phyloP scores from a whole-genome alignment of 2,888 invertebrate genomes.

The Nomada goodeniana region DNA sequence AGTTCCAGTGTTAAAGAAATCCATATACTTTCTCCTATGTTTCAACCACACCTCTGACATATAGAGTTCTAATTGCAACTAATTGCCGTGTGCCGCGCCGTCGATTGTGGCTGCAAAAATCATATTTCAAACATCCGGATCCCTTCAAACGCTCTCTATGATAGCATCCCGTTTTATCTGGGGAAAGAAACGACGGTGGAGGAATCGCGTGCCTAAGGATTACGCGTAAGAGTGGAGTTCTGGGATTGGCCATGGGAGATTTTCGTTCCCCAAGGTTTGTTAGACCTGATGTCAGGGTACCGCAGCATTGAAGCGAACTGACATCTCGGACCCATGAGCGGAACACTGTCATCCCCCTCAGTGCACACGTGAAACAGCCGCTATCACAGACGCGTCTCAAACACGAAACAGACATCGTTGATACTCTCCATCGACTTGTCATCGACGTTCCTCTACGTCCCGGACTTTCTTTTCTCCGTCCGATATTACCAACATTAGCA shows the following conservation, averaged over 20 bases:
- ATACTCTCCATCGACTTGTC: conserved; percentile 56
- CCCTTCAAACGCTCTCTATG: too few relatives aligned
- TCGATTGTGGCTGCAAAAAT: too few relatives aligned
- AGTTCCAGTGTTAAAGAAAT: too few relatives aligned
- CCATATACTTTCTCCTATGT: too few relatives aligned
- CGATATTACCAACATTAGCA: background rate
- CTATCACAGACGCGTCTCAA: conserved; percentile 58
- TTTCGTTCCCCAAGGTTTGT: conserved; percentile 77
- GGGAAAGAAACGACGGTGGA: background rate
- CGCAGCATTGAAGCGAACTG: conserved; percentile 81
- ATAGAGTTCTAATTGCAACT: too few relatives aligned
- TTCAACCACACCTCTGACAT: too few relatives aligned
- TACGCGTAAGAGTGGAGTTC: conserved; percentile 35
- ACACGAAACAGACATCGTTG: conserved; percentile 68
- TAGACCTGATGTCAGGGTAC: conserved; percentile 79
- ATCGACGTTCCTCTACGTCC: conserved; percentile 44
- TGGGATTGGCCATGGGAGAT: conserved; percentile 79
- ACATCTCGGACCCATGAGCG: conserved; percentile 76
- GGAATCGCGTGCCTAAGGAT: conserved; percentile 55
- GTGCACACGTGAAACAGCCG: conserved; percentile 56
- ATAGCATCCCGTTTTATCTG: background rate
- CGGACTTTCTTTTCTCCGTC: background rate
- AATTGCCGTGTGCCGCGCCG: too few relatives aligned
- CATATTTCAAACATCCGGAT: too few relatives aligned
- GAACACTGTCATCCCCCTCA: conserved; percentile 67